phyloP scores from a whole-genome alignment of 2,113 vertebrate genomes.

The Cryptotis parvus region DNA sequence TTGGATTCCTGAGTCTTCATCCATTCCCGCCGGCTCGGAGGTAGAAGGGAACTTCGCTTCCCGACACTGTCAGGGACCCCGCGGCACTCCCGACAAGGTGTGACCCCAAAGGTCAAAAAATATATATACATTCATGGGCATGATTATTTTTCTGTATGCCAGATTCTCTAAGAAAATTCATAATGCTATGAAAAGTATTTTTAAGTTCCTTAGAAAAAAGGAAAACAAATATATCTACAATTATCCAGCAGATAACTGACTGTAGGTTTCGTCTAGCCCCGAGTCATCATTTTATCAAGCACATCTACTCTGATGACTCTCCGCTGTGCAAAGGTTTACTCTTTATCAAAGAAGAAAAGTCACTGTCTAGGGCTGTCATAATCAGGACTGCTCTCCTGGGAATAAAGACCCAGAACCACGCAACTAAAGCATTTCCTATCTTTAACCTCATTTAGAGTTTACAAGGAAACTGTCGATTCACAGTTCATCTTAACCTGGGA shows the following conservation, averaged over 20 bases:
- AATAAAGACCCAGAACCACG: not conserved
- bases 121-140: too few relatives aligned
- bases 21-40: too few relatives aligned
- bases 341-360: slow-evolving; percentile 19
- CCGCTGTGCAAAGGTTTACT: not conserved
- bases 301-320: slow-evolving; percentile 35
- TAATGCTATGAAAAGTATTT: not conserved
- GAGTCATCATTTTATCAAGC: not conserved
- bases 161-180: not conserved
- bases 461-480: not conserved
- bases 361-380: not conserved
- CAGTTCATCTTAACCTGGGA: not conserved
- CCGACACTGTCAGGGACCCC: too few relatives aligned
- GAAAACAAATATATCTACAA: not conserved
- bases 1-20: too few relatives aligned
- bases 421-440: not conserved
- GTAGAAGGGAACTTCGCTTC: too few relatives aligned
- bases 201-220: slow-evolving; percentile 16
- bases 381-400: not conserved
- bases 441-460: slow-evolving; percentile 27
- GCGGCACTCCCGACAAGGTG: too few relatives aligned
- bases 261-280: not conserved
- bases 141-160: slow-evolving; percentile 41
- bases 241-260: not conserved
- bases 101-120: too few relatives aligned